These are phyloP conservation scores for Drosophila pallidifrons DNA, from an alignment of 1,140 invertebrate genomes.

Conservation along the genomic window DNA sequence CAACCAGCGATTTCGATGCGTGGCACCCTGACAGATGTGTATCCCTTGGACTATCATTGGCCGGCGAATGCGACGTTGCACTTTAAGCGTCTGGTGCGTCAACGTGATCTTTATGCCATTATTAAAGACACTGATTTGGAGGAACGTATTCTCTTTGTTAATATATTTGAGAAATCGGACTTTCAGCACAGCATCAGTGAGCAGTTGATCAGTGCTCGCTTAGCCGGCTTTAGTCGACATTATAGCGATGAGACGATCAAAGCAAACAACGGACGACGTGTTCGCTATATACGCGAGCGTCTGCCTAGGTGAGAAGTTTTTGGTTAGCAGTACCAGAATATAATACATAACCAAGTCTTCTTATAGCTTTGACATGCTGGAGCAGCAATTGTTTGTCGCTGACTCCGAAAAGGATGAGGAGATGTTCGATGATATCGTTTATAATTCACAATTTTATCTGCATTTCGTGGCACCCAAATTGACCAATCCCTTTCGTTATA, in stretches of 20 bases:
- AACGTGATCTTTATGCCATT: not conserved
- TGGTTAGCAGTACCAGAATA: not conserved
- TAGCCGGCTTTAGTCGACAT: slow-evolving; percentile 42
- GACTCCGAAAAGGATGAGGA: not conserved
- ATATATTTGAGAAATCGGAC: not conserved
- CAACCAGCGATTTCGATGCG: slow-evolving; percentile 28
- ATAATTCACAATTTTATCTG: not conserved
- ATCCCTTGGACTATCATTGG: slow-evolving; percentile 52
- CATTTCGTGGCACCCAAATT: not conserved
- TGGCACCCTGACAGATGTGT: slow-evolving; percentile 45
- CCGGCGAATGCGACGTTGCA: not conserved
- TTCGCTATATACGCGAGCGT: slow-evolving; percentile 54
- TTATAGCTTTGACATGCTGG: slow-evolving; percentile 9
- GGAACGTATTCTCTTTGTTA: slow-evolving; percentile 28
- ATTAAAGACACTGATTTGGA: slow-evolving; percentile 38
- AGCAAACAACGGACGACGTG: slow-evolving; percentile 25
- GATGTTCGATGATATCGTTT: not conserved
- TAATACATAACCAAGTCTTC: too few relatives aligned
- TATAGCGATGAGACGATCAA: not conserved
- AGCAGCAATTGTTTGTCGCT: not conserved
- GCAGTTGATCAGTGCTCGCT: not conserved
- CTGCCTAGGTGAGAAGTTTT: slow-evolving; percentile 40
- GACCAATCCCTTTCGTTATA: not conserved
- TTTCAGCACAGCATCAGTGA: not conserved
- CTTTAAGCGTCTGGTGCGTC: not conserved